phyloP scores from a whole-genome alignment of 2,888 invertebrate species.

The Melolontha melolontha region DNA sequence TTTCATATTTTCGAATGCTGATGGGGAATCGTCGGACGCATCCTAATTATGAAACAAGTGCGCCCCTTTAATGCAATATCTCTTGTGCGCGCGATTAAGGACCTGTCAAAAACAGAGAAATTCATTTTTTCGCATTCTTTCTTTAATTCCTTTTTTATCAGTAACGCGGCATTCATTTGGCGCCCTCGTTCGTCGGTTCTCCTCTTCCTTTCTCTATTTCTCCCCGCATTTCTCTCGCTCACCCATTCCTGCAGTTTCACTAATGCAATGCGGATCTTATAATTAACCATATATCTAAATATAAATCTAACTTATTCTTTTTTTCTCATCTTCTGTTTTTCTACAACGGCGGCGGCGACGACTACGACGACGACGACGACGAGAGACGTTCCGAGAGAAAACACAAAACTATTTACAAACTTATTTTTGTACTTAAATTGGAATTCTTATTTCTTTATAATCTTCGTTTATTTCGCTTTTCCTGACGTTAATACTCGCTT shows the following conservation, averaged over 20 bases:
- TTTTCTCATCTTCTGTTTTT: constrained; percentile 38
- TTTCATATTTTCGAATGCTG: too few species aligned
- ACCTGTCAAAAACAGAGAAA: constrained; percentile 68
- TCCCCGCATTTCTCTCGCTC: constrained; percentile 32
- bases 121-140: constrained; percentile 67
- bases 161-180: constrained; percentile 66
- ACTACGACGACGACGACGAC: constrained; percentile 17
- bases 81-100: constrained; percentile 65
- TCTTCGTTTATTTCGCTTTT: constrained; percentile 41
- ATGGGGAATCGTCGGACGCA: constrained; percentile 28
- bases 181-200: constrained; percentile 49
- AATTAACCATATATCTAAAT: constrained; percentile 50
- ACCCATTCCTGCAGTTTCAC: constrained; percentile 39
- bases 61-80: constrained; percentile 65
- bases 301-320: constrained; percentile 44
- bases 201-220: constrained; percentile 23
- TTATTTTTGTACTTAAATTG: constrained; percentile 42
- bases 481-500: constrained; percentile 32
- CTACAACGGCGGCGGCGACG: constrained; percentile 23
- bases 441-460: constrained; percentile 42
- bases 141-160: constrained; percentile 68
- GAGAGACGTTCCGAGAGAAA: constrained; percentile 26
- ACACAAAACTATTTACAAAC: constrained; percentile 41
- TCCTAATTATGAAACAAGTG: constrained; percentile 49
- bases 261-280: constrained; percentile 50